Evolutionary conservation across 2,797 vertebrate genomes (phyloP), one percentile per base, ranked within the genome.

Genomic region (Nannoperca australis): DNA sequence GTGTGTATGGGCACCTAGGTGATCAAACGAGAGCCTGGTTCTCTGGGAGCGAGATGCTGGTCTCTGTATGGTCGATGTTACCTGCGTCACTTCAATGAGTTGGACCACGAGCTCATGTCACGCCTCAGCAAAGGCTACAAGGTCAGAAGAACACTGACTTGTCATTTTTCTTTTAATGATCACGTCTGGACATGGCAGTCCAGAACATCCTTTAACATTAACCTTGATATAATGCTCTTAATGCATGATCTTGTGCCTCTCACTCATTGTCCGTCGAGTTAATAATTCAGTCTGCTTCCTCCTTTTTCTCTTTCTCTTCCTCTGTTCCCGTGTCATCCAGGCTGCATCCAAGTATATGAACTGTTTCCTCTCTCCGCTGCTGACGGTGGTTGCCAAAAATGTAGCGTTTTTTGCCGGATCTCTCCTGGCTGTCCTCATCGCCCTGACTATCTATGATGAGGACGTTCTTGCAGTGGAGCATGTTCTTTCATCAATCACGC

Each of bases 331-430:
- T 73, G 76, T 74, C 3, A 44, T 78, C 58, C 76, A 94, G 93
- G 96, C 98, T 0, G 97, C 98, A 67, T 98, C 98, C 88, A 99
- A 99, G 91, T 99, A 99, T 84, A 99, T 99, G 98, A 99, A 99
- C 94, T 99, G 98, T 87, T 99, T 99, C 91, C 95, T 99, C 85
- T 99, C 98, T 1, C 97, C 98, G 0, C 94, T 99, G 79, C 94
- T 99, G 87, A 98, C 97, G 0, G 95, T 99, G 15, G 95, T 99
- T 83, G 98, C 98, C 78, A 99, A 99, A 94, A 99, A 99, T 0
- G 95, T 98, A 14, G 97, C 97, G 0, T 99, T 99, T 93, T 99
- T 99, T 11, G 98, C 98, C 2, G 98, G 98, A 56, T 99, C 98
- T 69, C 96, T 99, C 85, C 93, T 99, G 90, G 98, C 98, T 0